Conservation (phyloP, 2,113 vertebrate species). For the Anser brachyrhynchus region DNA sequence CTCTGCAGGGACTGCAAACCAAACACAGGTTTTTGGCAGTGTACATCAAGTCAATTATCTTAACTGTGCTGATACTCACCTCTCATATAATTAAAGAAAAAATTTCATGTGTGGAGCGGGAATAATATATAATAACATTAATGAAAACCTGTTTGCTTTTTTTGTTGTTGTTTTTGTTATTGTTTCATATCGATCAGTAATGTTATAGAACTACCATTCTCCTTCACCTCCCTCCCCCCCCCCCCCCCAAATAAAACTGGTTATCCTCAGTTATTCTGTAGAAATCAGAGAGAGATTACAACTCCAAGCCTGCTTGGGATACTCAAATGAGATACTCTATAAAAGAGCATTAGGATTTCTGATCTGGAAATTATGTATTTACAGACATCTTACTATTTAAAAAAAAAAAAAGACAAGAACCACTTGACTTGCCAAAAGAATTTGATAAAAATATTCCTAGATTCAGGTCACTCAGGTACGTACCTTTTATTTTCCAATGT, state of each 20-base stretch:
- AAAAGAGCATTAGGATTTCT: neutral
- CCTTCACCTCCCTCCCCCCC: neutral
- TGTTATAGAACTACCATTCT: neutral
- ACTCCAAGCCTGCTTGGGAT: neutral
- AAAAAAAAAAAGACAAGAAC: neutral
- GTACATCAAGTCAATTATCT: slow-evolving; percentile 46
- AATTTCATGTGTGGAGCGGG: neutral
- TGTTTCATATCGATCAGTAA: neutral
- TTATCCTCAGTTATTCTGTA: slow-evolving; percentile 16
- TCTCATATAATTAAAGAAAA: slow-evolving; percentile 53
- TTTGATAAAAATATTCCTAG: neutral
- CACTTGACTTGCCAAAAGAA: neutral
- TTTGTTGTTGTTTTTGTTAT: neutral
- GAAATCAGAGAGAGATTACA: slow-evolving; percentile 15
- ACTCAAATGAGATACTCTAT: neutral
- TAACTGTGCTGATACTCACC: slow-evolving; percentile 27
- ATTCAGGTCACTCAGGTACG: neutral
- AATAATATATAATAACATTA: slow-evolving; percentile 23
- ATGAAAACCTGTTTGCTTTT: neutral
- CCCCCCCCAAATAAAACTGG: neutral
- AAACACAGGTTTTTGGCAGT: slow-evolving; percentile 58
- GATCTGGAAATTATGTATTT: neutral
- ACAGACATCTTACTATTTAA: neutral
- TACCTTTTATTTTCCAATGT: neutral
- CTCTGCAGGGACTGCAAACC: slow-evolving; percentile 40